A percentile compares a stretch with the other conserved stretches of the same genome.
Evolutionary conservation across 2,113 vertebrate genomes (phyloP).

Genomic region (Pelmatolapia mariae): DNA sequence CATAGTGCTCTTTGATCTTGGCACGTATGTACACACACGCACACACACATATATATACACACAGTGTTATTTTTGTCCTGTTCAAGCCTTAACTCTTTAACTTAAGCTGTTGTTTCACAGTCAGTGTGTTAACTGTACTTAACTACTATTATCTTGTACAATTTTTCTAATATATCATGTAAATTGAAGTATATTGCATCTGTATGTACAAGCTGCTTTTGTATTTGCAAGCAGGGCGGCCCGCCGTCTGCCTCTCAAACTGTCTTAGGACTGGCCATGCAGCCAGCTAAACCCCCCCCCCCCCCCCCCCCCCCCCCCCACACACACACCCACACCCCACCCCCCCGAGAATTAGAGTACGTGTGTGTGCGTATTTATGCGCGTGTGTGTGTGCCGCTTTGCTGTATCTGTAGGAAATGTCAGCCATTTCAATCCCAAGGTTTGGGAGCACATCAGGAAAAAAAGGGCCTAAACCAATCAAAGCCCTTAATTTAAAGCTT

Average conservation of each 20-base stretch:
- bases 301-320: not conserved
- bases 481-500: constrained; percentile 33
- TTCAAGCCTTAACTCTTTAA: constrained; percentile 76
- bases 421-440: constrained; percentile 64
- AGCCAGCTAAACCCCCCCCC: not conserved
- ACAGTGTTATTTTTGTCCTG: constrained; percentile 62
- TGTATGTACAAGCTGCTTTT: constrained; percentile 52
- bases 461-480: constrained; percentile 40
- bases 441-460: constrained; percentile 61
- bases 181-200: constrained; percentile 12
- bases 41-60: not conserved
- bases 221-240: constrained; percentile 26
- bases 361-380: not conserved
- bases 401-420: constrained; percentile 66
- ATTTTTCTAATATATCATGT: constrained; percentile 50
- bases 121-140: constrained; percentile 50
- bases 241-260: not conserved
- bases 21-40: constrained; percentile 22
- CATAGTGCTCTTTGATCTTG: constrained; percentile 55
- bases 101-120: constrained; percentile 41
- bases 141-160: constrained; percentile 44
- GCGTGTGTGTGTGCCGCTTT: not conserved
- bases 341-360: not conserved
- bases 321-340: not conserved
- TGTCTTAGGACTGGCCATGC: constrained; percentile 7